Base-by-base conservation (phyloP, 2,797 vertebrate species). In the Brachymystax lenok region DNA sequence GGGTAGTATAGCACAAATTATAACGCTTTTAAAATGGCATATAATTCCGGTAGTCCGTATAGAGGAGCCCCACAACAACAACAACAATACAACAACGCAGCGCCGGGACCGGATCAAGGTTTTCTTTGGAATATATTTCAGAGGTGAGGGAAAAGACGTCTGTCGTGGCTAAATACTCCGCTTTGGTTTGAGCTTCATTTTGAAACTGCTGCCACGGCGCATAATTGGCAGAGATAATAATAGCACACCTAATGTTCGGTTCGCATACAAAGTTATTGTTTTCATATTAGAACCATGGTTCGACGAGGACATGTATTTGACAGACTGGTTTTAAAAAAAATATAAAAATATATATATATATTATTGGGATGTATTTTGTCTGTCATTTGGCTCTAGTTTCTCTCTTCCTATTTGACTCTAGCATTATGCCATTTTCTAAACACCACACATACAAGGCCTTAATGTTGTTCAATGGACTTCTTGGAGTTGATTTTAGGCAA, bases 61-160 rank as follows among this genome's bases (percentile, higher is more conserved):
- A 88, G 93, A 92, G 88, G 87, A 16, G 87, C 91, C 77, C 91
- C 40, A 46, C 40, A 46, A 46, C 40, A 40, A 40, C 40, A 91
- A 30, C 51, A 73, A 35, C 71, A 72, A 0, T 86, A 81, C 54
- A 87, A 79, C 75, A 94, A 82, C 90, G 90, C 88, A 35, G 90
- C 93, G 17, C 90, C 90, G 30, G 90, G 92, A 16, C 90, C 90
- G 40, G 94, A 95, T 82, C 95, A 95, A 73, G 81, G 89, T 12
- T 95, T 95, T 71, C 83, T 95, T 83, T 95, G 94, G 95, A 95
- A 94, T 89, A 95, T 95, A 90, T 95, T 95, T 80, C 95, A 95
- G 88, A 93, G 95, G 95, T 95, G 81, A 94, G 94, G 84, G 40
- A 19, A 64, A 67, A 24, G 27, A 71, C 10, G 30, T 71, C 35